Percentiles rank a stretch among this genome's conserved stretches.
phyloP scores from a whole-genome alignment of 2,113 vertebrate genomes.

The Scalopus aquaticus region DNA sequence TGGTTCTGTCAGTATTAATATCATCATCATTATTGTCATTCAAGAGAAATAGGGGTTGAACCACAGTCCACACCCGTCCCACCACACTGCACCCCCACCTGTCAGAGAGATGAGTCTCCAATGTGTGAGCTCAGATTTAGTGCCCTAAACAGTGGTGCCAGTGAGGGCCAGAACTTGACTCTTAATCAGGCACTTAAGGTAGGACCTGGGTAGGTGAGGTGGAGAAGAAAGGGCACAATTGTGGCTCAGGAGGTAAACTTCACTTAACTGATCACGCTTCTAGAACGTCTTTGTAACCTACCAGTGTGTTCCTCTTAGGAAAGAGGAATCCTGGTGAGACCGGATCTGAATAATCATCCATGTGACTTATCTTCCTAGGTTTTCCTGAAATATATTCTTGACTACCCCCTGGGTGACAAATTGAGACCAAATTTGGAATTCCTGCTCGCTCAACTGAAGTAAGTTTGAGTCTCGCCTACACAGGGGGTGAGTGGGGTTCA shows the following conservation, averaged over 20 bases:
- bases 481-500: not conserved
- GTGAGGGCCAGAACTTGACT: not conserved
- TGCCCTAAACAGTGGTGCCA: not conserved
- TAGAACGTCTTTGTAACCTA: not conserved
- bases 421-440: conserved; percentile 93
- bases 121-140: not conserved
- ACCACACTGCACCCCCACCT: not conserved
- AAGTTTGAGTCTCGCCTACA: conserved; percentile 56
- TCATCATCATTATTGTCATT: not conserved
- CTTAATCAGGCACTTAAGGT: not conserved
- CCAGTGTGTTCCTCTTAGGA: not conserved
- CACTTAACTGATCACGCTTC: not conserved
- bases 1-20: not conserved
- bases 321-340: not conserved
- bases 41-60: not conserved
- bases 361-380: conserved; percentile 86
- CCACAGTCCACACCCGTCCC: not conserved
- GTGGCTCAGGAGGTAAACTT: not conserved
- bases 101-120: not conserved
- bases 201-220: not conserved
- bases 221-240: not conserved
- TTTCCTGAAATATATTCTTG: conserved; percentile 96
- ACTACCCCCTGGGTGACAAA: conserved; percentile 95
- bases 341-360: not conserved
- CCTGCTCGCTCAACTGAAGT: conserved; percentile 93